Conservation (phyloP, 2,888 invertebrate species). For the Drosophila diplacantha region DNA sequence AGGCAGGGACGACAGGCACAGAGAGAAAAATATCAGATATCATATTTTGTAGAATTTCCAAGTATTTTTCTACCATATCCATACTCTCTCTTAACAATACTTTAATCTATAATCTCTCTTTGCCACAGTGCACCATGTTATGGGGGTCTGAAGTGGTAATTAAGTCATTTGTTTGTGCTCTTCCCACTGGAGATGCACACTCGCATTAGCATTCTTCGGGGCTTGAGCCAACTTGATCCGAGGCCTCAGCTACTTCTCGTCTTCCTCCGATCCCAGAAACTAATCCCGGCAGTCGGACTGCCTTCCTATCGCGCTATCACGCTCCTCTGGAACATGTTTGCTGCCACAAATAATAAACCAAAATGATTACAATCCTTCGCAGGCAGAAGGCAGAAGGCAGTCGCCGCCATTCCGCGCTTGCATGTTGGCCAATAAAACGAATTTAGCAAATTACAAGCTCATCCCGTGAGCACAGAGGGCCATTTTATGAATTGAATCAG, state of each 20-base stretch:
- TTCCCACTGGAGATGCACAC: constrained; percentile 32
- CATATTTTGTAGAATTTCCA: background rate
- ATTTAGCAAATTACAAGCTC: constrained; percentile 72
- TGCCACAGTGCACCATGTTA: constrained; percentile 5
- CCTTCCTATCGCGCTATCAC: constrained; percentile 34
- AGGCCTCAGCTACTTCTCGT: constrained; percentile 9
- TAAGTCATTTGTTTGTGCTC: constrained; percentile 65
- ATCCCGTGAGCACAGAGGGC: constrained; percentile 43
- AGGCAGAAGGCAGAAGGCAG: constrained; percentile 19
- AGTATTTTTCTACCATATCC: background rate
- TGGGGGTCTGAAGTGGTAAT: constrained; percentile 48
- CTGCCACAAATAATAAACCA: constrained; percentile 68
- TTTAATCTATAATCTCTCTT: no score
- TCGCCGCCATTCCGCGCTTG: constrained; percentile 48
- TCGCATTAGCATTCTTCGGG: constrained; percentile 32
- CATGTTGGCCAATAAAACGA: constrained; percentile 72
- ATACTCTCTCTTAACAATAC: background rate
- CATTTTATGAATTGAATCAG: constrained; percentile 75
- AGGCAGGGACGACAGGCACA: constrained; percentile 10
- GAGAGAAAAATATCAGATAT: constrained; percentile 4
- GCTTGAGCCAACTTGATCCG: constrained; percentile 9
- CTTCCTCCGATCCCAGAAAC: constrained; percentile 4
- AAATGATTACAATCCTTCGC: constrained; percentile 65
- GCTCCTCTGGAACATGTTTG: constrained; percentile 42
- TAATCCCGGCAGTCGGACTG: constrained; percentile 31